Evolutionary conservation across 2,797 vertebrate species (phyloP).

Genomic region (Trachops cirrhosus): DNA sequence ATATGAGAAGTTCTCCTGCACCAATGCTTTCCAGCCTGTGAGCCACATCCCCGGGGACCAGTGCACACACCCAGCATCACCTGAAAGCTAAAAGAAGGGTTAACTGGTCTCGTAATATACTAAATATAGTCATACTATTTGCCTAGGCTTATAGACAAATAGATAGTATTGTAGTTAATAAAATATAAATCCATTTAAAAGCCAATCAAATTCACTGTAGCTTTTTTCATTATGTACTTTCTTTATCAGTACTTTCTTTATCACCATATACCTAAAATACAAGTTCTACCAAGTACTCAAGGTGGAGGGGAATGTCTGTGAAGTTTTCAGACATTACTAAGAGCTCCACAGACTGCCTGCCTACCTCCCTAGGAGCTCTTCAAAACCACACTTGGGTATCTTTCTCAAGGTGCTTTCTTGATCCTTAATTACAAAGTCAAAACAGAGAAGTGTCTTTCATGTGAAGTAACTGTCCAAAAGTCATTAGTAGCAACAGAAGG

Average conservation of each 20-base stretch:
- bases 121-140: neutral
- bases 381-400: neutral
- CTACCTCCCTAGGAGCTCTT: neutral
- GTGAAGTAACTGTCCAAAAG: slow-evolving; percentile 6
- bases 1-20: neutral
- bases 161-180: neutral
- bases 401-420: neutral
- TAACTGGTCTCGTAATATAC: neutral
- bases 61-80: neutral
- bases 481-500: slow-evolving; percentile 26
- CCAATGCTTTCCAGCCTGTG: neutral
- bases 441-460: neutral
- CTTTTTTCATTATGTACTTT: neutral
- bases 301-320: neutral
- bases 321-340: slow-evolving; percentile 1
- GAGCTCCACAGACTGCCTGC: neutral
- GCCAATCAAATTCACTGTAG: neutral
- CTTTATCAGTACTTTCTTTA: slow-evolving; percentile 12
- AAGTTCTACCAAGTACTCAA: neutral
- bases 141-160: neutral
- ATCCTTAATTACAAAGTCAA: neutral
- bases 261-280: neutral
- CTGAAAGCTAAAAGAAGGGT: neutral
- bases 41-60: neutral
- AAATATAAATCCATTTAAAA: slow-evolving; percentile 32